Conservation (phyloP, 2,797 vertebrate species). For the Eospalax fontanierii region DNA sequence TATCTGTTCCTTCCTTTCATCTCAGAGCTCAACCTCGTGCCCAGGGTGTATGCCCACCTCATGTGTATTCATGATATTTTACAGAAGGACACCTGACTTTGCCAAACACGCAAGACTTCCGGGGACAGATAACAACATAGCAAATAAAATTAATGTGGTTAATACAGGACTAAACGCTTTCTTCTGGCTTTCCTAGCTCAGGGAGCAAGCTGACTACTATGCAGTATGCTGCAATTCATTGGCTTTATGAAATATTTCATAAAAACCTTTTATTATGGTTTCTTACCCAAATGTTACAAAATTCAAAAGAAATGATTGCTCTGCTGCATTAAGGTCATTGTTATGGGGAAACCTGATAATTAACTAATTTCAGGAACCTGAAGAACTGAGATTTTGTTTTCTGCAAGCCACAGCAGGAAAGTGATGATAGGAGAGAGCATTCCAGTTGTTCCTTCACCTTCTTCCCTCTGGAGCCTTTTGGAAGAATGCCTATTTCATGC, state of each 20-base stretch:
- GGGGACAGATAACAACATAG: neutral
- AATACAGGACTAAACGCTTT: neutral
- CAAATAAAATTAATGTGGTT: neutral
- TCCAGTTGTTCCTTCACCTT: neutral
- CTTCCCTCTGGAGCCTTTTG: neutral
- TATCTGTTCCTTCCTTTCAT: neutral
- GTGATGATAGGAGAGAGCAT: neutral
- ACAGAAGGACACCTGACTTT: neutral
- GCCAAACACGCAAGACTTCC: neutral
- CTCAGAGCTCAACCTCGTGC: constrained; percentile 30
- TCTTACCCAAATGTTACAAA: constrained; percentile 33
- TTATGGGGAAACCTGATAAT: neutral
- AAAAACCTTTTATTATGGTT: constrained; percentile 1
- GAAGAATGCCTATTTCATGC: rapidly evolving
- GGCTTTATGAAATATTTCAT: neutral
- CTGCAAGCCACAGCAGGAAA: neutral
- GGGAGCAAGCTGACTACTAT: neutral
- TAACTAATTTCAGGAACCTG: constrained; percentile 19
- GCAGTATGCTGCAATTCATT: neutral
- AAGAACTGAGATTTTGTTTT: neutral
- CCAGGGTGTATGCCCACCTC: neutral
- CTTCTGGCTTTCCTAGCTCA: neutral
- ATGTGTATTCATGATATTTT: neutral
- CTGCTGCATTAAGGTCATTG: neutral
- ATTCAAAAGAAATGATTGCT: constrained; percentile 3